Percentiles rank a stretch among this genome's conserved stretches.
phyloP scores from a whole-genome alignment of 2,113 vertebrate species.

The Menura novaehollandiae region DNA sequence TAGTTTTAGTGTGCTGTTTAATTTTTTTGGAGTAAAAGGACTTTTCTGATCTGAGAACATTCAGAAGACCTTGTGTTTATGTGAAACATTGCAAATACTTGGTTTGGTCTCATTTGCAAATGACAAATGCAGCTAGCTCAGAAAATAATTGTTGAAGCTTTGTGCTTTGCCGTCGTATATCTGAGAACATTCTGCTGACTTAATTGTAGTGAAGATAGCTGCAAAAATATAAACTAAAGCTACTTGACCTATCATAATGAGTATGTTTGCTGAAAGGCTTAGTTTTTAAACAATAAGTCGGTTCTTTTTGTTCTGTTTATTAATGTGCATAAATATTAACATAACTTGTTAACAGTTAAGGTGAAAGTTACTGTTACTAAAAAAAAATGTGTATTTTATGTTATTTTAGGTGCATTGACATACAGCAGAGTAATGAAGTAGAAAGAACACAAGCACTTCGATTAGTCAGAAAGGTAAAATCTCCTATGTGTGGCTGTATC shows the following conservation, averaged over 20 bases:
- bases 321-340: background rate
- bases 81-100: background rate
- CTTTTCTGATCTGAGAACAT: background rate
- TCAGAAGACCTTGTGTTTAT: background rate
- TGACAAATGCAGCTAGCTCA: background rate
- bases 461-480: constrained; percentile 92
- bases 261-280: background rate
- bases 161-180: background rate
- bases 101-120: background rate
- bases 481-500: background rate
- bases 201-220: background rate
- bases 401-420: constrained; percentile 92
- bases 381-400: background rate
- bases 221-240: background rate
- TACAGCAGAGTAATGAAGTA: constrained; percentile 99
- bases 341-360: background rate
- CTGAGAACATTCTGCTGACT: background rate
- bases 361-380: background rate
- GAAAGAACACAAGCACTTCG: constrained; percentile 97
- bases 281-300: background rate
- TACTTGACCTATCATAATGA: background rate
- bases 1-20: background rate
- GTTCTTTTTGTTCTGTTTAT: background rate
- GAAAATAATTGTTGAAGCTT: background rate
- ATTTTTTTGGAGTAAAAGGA: background rate